Conservation (phyloP, 2,113 vertebrate species). For the Nestor notabilis region DNA sequence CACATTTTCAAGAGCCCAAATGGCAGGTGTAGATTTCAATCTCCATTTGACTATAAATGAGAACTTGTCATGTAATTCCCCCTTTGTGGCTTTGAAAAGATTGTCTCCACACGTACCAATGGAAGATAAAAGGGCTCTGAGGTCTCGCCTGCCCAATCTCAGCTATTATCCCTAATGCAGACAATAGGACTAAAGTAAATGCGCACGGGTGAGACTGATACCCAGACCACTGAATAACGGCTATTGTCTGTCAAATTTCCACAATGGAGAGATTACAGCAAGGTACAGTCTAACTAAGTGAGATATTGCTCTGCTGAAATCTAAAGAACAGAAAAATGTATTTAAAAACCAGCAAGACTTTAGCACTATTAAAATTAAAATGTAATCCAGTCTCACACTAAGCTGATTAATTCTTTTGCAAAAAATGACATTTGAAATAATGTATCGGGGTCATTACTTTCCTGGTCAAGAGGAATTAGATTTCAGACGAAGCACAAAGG, state of each 20-base stretch:
- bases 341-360: not conserved
- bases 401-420: slow-evolving; percentile 50
- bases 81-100: not conserved
- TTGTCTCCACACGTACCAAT: not conserved
- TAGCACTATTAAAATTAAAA: slow-evolving; percentile 58
- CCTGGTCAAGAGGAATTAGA: not conserved
- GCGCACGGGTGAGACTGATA: not conserved
- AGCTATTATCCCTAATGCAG: not conserved
- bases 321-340: not conserved
- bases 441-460: not conserved
- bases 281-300: not conserved
- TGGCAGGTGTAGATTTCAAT: not conserved
- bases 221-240: not conserved
- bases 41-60: not conserved
- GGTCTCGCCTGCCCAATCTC: not conserved
- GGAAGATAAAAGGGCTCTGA: not conserved
- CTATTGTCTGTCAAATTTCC: not conserved
- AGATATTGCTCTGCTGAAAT: not conserved
- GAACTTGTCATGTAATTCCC: not conserved
- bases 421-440: slow-evolving; percentile 29
- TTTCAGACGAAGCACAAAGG: not conserved
- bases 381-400: slow-evolving; percentile 37
- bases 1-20: not conserved
- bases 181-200: not conserved
- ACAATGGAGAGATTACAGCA: not conserved